Percentiles rank a stretch among this genome's conserved stretches.
These are phyloP conservation scores for Carassius gibelio DNA, from an alignment of 2,113 vertebrate species.

Conservation along the genomic window DNA sequence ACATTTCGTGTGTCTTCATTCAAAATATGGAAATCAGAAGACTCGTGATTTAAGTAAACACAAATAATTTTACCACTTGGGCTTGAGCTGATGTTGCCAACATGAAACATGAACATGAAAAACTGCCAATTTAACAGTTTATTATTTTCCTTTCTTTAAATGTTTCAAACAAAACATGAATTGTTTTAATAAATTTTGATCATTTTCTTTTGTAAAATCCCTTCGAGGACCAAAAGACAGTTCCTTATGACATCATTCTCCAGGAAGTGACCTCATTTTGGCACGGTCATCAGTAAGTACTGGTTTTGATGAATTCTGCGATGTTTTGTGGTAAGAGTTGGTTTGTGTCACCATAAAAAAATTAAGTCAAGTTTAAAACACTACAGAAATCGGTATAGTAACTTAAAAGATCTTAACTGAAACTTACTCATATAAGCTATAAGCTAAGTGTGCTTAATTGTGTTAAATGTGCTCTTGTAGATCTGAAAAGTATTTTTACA, in stretches of 20 bases:
- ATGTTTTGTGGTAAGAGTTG: too few species aligned
- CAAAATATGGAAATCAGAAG: not conserved
- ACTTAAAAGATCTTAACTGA: too few species aligned
- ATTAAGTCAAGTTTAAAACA: too few species aligned
- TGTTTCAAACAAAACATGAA: not conserved
- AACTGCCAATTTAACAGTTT: not conserved
- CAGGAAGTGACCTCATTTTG: not conserved
- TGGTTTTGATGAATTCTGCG: not conserved
- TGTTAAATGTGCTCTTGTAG: too few species aligned
- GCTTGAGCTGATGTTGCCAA: not conserved
- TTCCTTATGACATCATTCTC: not conserved
- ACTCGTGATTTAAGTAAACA: not conserved
- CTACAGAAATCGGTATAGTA: too few species aligned
- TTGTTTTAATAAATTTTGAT: not conserved
- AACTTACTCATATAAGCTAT: too few species aligned
- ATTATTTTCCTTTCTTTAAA: not conserved
- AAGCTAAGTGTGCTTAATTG: too few species aligned
- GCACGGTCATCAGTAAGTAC: not conserved
- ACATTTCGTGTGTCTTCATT: not conserved
- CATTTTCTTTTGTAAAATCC: not conserved
- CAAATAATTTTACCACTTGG: not conserved
- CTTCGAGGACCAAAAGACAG: not conserved
- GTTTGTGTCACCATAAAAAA: too few species aligned
- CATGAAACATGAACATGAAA: not conserved
- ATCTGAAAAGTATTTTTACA: too few species aligned